Conservation (phyloP, 2,797 vertebrate genomes). For the Anisognathus igniventris region DNA sequence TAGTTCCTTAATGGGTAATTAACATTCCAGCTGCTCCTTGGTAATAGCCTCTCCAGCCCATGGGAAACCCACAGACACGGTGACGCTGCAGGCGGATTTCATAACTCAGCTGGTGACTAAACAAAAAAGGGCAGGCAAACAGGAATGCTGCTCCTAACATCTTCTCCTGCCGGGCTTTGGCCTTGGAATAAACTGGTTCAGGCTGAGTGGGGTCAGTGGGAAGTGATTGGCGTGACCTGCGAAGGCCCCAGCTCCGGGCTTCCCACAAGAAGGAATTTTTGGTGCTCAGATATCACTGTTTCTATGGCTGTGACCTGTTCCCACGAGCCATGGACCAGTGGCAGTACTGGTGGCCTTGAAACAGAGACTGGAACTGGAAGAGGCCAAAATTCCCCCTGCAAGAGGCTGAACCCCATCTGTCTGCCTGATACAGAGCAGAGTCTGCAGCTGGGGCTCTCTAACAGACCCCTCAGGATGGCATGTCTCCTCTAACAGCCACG, state of each 20-base stretch:
- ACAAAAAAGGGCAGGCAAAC: constrained; percentile 5
- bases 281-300: not conserved
- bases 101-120: not conserved
- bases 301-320: not conserved
- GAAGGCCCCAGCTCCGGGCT: accelerated
- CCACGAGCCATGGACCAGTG: not conserved
- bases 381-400: not conserved
- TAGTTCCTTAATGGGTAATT: constrained; percentile 43
- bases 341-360: not conserved
- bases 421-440: accelerated
- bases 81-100: not conserved
- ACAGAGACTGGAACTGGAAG: not conserved
- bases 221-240: not conserved
- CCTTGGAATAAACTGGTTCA: not conserved
- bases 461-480: not conserved
- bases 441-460: accelerated
- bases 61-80: constrained; percentile 15
- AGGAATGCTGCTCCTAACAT: not conserved
- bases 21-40: constrained; percentile 32
- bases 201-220: not conserved
- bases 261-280: not conserved
- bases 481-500: not conserved
- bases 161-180: not conserved
- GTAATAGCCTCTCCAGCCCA: not conserved
- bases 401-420: not conserved